These are phyloP conservation scores for Carpatolechia fugitivella DNA, from an alignment of 2,888 invertebrate species.

Conservation along the genomic window DNA sequence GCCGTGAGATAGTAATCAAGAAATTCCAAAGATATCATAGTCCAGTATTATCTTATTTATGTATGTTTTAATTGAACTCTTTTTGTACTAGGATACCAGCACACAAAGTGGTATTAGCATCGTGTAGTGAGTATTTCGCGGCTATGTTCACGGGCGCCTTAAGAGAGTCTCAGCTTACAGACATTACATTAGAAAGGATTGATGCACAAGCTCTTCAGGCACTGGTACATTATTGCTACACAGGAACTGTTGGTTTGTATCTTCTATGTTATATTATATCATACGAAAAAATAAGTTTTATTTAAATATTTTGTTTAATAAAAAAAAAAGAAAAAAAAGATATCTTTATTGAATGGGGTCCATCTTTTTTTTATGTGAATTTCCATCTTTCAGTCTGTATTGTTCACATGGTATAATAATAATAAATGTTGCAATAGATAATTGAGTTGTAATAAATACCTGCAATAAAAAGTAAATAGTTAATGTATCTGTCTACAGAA, in stretches of 20 bases:
- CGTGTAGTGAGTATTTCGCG: slow-evolving; percentile 96
- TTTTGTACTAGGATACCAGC: slow-evolving; percentile 82
- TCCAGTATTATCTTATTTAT: neutral
- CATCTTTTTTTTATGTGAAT: too few species aligned
- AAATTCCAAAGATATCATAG: neutral
- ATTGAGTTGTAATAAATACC: too few species aligned
- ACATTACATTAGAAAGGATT: slow-evolving; percentile 91
- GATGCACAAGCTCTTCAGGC: slow-evolving; percentile 91
- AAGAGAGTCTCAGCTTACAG: slow-evolving; percentile 89
- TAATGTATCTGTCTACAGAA: slow-evolving; percentile 70
- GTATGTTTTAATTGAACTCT: neutral
- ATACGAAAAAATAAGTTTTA: too few species aligned
- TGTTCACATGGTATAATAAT: too few species aligned
- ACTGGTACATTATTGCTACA: slow-evolving; percentile 94
- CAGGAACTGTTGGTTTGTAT: slow-evolving; percentile 82
- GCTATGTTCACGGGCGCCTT: slow-evolving; percentile 96
- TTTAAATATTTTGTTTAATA: too few species aligned
- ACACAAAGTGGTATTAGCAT: slow-evolving; percentile 92
- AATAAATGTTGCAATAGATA: too few species aligned
- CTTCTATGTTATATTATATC: neutral
- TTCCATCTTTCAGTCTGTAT: too few species aligned
- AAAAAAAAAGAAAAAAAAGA: too few species aligned
- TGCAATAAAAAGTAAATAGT: too few species aligned
- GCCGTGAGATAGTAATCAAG: neutral
- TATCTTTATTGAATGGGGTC: too few species aligned